Conservation (phyloP, 2,113 vertebrate species). For the human (Homo sapiens) region GRCh38 chr3:159703501-159704000, state of each 20-base stretch:
- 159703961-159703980: background rate
- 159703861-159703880: background rate
- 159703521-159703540: background rate
- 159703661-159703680: background rate
- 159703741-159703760: background rate
- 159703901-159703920: background rate
- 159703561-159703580: background rate
- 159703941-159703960: background rate
- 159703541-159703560: background rate
- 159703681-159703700: background rate
- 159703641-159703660: background rate
- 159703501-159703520: background rate
- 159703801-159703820: background rate
- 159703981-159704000: background rate
- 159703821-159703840: background rate
- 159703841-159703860: background rate
- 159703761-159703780: background rate
- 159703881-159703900: background rate
- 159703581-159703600: background rate
- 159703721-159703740: background rate
- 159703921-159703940: background rate
- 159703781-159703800: background rate
- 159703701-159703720: background rate
- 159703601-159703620: background rate
- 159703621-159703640: background rate